phyloP scores from a whole-genome alignment of 2,888 invertebrate genomes.

The Plebejus melissa region DNA sequence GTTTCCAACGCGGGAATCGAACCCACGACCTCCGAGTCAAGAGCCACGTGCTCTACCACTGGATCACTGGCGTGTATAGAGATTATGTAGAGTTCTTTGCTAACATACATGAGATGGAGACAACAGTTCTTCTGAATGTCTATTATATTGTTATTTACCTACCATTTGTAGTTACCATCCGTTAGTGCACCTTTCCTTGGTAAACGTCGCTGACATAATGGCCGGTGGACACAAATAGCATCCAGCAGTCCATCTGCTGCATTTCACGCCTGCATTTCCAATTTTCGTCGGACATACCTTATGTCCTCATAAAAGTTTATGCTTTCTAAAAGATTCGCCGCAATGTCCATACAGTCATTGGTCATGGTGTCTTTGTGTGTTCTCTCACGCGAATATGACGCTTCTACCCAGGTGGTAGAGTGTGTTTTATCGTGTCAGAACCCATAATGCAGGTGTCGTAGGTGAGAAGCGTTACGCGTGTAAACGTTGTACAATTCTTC shows the following conservation, averaged over 20 bases:
- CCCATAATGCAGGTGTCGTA: constrained; percentile 35
- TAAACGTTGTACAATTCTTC: constrained; percentile 70
- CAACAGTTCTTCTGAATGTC: neutral
- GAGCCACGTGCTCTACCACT: too few relatives aligned
- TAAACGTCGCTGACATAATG: neutral
- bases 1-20: too few relatives aligned
- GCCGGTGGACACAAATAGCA: neutral
- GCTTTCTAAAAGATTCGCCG: constrained; percentile 64
- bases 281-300: constrained; percentile 67
- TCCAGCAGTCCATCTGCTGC: constrained; percentile 64
- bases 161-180: neutral
- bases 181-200: neutral
- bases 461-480: constrained; percentile 57
- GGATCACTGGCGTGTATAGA: too few relatives aligned
- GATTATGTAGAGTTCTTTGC: too few relatives aligned
- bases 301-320: constrained; percentile 67
- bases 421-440: constrained; percentile 32
- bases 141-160: neutral
- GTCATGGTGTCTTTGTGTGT: constrained; percentile 62
- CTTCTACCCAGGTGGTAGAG: constrained; percentile 37
- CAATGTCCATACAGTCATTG: constrained; percentile 60
- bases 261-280: constrained; percentile 71
- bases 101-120: too few relatives aligned
- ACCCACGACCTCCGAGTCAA: too few relatives aligned
- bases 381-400: constrained; percentile 38